A percentile compares a stretch with the other conserved stretches of the same genome.
These are phyloP conservation scores for Drosophila picticornis DNA, from an alignment of 2,888 invertebrate species.

Conservation along the genomic window DNA sequence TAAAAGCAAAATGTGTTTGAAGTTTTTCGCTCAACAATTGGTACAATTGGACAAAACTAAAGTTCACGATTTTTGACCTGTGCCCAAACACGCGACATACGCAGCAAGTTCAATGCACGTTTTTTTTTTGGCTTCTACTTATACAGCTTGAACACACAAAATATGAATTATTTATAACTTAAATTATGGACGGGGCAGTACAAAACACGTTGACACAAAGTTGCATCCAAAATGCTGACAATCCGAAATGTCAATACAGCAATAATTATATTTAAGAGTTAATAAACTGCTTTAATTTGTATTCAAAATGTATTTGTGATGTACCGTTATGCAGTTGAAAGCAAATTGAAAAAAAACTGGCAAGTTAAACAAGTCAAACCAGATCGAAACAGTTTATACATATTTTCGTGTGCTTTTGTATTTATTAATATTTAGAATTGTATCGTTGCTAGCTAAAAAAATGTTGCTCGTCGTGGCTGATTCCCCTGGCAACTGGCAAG, in stretches of 20 bases:
- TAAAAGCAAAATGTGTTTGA: conserved; percentile 19
- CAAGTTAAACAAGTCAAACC: conserved; percentile 68
- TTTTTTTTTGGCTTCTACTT: conserved; percentile 12
- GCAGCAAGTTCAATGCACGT: conserved; percentile 58
- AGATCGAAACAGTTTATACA: conserved; percentile 56
- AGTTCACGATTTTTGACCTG: conserved; percentile 49
- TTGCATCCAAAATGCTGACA: conserved; percentile 27
- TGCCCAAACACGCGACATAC: conserved; percentile 20
- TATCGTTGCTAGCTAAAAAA: conserved; percentile 46
- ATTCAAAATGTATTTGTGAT: conserved; percentile 58
- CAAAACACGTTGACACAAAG: conserved; percentile 22
- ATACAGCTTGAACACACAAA: neutral
- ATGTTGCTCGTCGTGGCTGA: conserved; percentile 38
- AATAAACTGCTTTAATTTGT: conserved; percentile 56
- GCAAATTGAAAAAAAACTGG: conserved; percentile 17
- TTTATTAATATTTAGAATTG: conserved; percentile 37
- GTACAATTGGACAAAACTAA: conserved; percentile 17
- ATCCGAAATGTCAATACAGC: conserved; percentile 54
- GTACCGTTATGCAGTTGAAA: conserved; percentile 66
- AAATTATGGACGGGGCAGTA: conserved; percentile 14
- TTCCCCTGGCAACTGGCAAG: conserved; percentile 51
- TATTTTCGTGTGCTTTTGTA: neutral
- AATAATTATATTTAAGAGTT: conserved; percentile 35
- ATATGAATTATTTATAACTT: conserved; percentile 21
- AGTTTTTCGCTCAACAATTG: conserved; percentile 27